phyloP scores from a whole-genome alignment of 2,888 invertebrate species.

The Chesias legatella region DNA sequence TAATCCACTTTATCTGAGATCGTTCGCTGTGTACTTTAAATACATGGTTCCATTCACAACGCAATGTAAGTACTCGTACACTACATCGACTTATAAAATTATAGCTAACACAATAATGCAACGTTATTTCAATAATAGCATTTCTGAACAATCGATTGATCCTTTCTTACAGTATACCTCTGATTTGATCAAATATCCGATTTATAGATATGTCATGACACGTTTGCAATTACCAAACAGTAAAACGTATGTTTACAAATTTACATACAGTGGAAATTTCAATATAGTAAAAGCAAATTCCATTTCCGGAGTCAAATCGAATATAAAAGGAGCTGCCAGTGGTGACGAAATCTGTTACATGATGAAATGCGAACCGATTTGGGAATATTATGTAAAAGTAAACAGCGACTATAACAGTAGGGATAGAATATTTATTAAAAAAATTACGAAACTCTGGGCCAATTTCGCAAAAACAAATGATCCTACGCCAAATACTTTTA shows the following conservation, averaged over 20 bases:
- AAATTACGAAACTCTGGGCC: constrained; percentile 67
- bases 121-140: constrained; percentile 52
- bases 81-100: constrained; percentile 42
- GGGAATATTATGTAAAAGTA: constrained; percentile 52
- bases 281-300: constrained; percentile 60
- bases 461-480: constrained; percentile 72
- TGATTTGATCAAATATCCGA: constrained; percentile 65
- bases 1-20: constrained; percentile 52
- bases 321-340: constrained; percentile 65
- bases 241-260: constrained; percentile 65
- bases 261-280: constrained; percentile 65
- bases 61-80: constrained; percentile 51
- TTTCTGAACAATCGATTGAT: constrained; percentile 49
- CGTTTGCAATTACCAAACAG: constrained; percentile 36
- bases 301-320: constrained; percentile 36
- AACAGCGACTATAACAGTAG: constrained; percentile 37
- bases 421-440: constrained; percentile 57
- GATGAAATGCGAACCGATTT: constrained; percentile 65
- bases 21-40: constrained; percentile 51
- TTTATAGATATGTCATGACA: constrained; percentile 61
- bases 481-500: constrained; percentile 46
- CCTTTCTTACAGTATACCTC: constrained; percentile 61
- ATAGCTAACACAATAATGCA: constrained; percentile 51
- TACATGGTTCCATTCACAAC: constrained; percentile 65
- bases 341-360: constrained; percentile 75